Evolutionary conservation across 2,113 vertebrate species (phyloP).

Genomic region (Antechinus flavipes): DNA sequence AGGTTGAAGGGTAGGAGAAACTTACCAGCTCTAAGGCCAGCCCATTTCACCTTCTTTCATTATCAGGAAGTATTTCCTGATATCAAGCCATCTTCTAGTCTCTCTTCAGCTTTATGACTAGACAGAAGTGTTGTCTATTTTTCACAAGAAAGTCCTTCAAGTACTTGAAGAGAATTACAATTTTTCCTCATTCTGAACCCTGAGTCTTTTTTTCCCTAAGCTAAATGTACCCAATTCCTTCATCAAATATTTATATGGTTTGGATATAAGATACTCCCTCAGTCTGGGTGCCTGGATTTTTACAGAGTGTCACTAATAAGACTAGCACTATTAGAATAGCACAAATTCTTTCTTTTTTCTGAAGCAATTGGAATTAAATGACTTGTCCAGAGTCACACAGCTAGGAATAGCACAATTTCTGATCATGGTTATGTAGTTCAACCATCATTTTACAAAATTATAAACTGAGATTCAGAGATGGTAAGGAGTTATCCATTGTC

Average conservation of each 20-base stretch:
- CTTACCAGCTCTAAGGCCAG: not conserved
- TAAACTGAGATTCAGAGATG: not conserved
- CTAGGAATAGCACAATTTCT: not conserved
- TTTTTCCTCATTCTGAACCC: not conserved
- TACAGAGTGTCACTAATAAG: not conserved
- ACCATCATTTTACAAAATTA: not conserved
- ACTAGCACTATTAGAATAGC: not conserved
- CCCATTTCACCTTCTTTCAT: not conserved
- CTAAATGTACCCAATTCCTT: not conserved
- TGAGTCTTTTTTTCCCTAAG: not conserved
- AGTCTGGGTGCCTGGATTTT: not conserved
- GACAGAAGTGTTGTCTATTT: not conserved
- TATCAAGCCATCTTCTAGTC: not conserved
- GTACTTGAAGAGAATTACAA: not conserved
- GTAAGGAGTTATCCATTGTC: not conserved
- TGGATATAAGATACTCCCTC: not conserved
- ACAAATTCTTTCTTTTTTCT: too few relatives aligned
- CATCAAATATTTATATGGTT: not conserved
- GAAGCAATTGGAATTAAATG: too few relatives aligned
- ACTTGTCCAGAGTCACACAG: too few relatives aligned
- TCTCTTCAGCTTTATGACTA: not conserved
- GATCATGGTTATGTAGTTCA: not conserved
- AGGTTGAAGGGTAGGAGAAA: not conserved
- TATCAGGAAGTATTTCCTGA: not conserved
- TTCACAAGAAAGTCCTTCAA: not conserved